These are phyloP conservation scores for Osedax frankpressi DNA, from an alignment of 2,888 invertebrate genomes.

Conservation along the genomic window DNA sequence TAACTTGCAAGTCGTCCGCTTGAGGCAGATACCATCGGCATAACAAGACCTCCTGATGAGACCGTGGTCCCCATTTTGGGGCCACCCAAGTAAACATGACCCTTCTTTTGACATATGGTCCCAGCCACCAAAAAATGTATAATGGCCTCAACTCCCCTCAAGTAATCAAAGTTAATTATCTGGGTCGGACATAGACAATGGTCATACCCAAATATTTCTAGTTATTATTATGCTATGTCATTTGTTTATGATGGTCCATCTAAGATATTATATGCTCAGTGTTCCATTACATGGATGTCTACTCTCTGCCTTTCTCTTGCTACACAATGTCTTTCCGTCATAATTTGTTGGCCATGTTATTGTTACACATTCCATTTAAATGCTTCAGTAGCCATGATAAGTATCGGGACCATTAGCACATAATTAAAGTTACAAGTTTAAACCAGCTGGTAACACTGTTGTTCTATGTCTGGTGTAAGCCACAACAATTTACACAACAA, in stretches of 20 bases:
- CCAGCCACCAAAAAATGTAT: constrained; percentile 1
- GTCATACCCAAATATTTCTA: neutral
- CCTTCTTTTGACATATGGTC: constrained; percentile 8
- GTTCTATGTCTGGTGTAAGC: neutral
- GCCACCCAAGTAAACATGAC: constrained; percentile 9
- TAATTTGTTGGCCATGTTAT: neutral
- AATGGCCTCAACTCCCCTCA: neutral
- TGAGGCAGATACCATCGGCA: neutral
- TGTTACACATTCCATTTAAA: neutral
- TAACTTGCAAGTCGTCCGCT: neutral
- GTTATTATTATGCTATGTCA: neutral
- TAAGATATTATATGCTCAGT: neutral
- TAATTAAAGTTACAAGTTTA: constrained; percentile 2
- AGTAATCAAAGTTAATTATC: neutral
- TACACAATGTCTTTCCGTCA: neutral
- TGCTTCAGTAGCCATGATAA: neutral
- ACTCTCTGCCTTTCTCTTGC: neutral
- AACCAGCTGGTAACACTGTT: neutral
- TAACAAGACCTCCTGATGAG: constrained; percentile 12
- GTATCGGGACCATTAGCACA: neutral
- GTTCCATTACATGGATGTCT: neutral
- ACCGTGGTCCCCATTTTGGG: constrained; percentile 1
- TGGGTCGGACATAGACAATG: neutral
- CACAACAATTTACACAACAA: constrained; percentile 1
- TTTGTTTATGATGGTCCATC: neutral